Base-by-base conservation (phyloP, 2,113 vertebrate species). In the Heloderma charlesbogerti region DNA sequence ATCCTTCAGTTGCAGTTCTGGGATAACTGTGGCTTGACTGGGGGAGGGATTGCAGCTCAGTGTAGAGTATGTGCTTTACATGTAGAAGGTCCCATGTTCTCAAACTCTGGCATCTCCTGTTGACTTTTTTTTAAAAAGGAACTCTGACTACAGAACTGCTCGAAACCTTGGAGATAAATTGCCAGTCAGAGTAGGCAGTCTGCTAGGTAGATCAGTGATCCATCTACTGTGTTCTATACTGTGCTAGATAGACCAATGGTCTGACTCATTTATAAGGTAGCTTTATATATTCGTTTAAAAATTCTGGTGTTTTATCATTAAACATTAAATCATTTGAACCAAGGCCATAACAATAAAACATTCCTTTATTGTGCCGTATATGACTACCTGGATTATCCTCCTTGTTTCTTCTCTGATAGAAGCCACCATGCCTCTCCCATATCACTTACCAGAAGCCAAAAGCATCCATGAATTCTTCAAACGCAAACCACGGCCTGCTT, bases 381-480 rank as follows among this genome's bases (percentile, higher is more conserved):
- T 63, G 60, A 22, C 60, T 22, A 4, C 60, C 60, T 63, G 10
- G 9, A 86, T 67, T 92, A 94, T n/a, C 85, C 84, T 93, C 0
- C 20, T 89, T 54, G 69, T 31, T 60, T 94, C 74, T 74, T 9
- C 20, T 90, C 87, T 95, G 93, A 3, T 89, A 99, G 99, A 99
- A 94, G 98, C 98, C 0, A 95, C 96, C 0, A 94, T 99, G 8
- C 98, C 98, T 91, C 97, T 99, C 86, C 99, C 99, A 0, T 99
- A 99, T 94, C 98, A 99, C 18, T 91, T 99, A 91, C 99, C 99
- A 37, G 98, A 99, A 88, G 97, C 98, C 90, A 99, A 98, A 97
- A 99, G 96, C 67, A 93, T 99, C 77, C 98, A 98, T 2, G 98
- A 99, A 89, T 99, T 99, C 96, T 99, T 97, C 95, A 99, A 96